Evolutionary conservation across 2,113 vertebrate genomes (phyloP), one percentile per base, ranked within the genome.

Genomic region (Speoplatyrhinus poulsoni): DNA sequence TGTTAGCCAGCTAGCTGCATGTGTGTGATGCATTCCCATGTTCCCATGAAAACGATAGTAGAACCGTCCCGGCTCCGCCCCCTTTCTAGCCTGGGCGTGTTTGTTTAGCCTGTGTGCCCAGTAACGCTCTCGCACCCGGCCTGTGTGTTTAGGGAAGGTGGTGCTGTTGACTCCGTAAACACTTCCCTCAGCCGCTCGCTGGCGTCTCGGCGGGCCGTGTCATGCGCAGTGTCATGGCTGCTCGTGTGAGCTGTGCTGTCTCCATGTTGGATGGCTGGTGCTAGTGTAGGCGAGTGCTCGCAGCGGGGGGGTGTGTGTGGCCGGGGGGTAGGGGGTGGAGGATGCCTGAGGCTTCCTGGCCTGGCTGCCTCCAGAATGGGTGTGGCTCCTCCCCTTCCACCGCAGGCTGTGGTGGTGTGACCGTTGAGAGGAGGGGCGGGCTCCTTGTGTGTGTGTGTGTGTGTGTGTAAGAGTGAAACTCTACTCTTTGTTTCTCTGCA

Each of bases 321-420:
- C 19, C 19, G 26, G 2, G 26, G 2, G 19, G 2, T 1, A 2
- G 26, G 2, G 26, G 26, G 2, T 26, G 26, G 26, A 26, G 26
- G 26, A 26, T 12, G 36, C 72, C 66, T 17, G 11, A 12, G 3
- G 62, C 53, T 86, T 9, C 63, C 26, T 17, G 32, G 9, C 33
- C 6, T 6, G 13, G 52, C 52, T 46, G 70, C 60, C 65, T 57
- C 12, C 17, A 47, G 70, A 16, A 47, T 60, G 70, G 71, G 41
- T 32, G 49, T 55, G 52, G 79, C 79, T 70, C 69, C 56, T 3
- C 76, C 73, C 69, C 74, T 57, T 49, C 61, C 17, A 60, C 60
- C 81, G 62, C 65, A 48, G n/a, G 5, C 15, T 16, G 6, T 60
- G 48, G 87, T 88, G 84, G 81, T 83, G 82, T 85, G 85, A 84